Evolutionary conservation across 1,140 invertebrate species (phyloP).

Genomic region (Drosophila pruinosa): DNA sequence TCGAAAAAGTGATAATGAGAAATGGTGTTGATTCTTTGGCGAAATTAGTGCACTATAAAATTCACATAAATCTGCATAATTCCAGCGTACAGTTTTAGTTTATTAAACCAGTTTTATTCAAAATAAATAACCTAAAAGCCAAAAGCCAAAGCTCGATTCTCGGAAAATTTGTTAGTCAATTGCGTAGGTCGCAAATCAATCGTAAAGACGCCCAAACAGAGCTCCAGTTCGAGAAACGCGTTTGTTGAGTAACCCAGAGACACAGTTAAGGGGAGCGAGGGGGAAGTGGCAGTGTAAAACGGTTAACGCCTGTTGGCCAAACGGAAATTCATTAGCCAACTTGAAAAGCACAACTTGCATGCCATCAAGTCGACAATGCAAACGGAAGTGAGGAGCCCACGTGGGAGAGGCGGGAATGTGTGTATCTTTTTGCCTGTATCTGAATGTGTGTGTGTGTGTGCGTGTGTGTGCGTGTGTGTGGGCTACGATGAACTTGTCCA

Average conservation of each 20-base stretch:
- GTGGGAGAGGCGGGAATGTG: conserved; percentile 22
- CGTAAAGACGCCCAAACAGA: conserved; percentile 44
- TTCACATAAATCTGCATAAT: conserved; percentile 52
- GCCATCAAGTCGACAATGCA: conserved; percentile 34
- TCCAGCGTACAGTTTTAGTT: neutral
- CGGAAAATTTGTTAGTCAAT: conserved; percentile 29
- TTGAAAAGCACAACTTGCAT: conserved; percentile 26
- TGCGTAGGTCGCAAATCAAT: conserved; percentile 64
- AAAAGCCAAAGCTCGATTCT: conserved; percentile 43
- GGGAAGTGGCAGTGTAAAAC: conserved; percentile 14
- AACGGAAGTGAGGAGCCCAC: conserved; percentile 62
- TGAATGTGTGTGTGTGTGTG: conserved; percentile 43
- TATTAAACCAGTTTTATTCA: neutral
- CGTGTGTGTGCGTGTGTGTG: conserved; percentile 57
- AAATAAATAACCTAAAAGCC: no score
- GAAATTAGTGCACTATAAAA: conserved; percentile 19
- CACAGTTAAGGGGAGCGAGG: conserved; percentile 9
- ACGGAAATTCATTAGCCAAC: conserved; percentile 77
- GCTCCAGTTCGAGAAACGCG: conserved; percentile 13
- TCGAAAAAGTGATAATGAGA: conserved; percentile 27
- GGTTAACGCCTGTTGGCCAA: conserved; percentile 54
- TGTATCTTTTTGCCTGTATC: conserved; percentile 13
- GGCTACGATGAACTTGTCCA: conserved; percentile 36
- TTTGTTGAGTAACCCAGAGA: conserved; percentile 43
- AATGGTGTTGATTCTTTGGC: neutral